Conservation (phyloP, 1,140 invertebrate species). For the Neocloeon triangulifer region DNA sequence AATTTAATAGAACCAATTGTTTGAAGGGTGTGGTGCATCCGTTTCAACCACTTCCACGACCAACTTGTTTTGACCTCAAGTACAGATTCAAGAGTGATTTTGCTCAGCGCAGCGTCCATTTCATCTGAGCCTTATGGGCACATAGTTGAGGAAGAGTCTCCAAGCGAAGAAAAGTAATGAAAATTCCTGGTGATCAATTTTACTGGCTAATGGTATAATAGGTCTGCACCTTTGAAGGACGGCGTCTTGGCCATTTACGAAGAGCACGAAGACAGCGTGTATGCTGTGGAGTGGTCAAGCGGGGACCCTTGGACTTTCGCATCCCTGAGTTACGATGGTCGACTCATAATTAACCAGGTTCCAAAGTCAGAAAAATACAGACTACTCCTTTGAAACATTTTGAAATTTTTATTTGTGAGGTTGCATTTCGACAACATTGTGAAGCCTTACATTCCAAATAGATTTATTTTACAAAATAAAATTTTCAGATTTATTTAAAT, state of each 20-base stretch:
- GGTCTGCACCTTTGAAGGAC: conserved; percentile 34
- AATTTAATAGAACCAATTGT: too few relatives aligned
- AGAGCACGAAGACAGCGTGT: conserved; percentile 95
- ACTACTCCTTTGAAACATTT: conserved; percentile 26
- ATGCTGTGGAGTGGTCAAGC: conserved; percentile 88
- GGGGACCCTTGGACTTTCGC: conserved; percentile 97
- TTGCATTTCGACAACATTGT: too few relatives aligned
- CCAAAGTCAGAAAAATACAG: conserved; percentile 81
- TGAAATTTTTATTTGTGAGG: too few relatives aligned
- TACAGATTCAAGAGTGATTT: conserved; percentile 76
- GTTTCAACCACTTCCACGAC: conserved; percentile 92
- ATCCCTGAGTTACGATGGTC: conserved; percentile 86
- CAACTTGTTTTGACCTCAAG: conserved; percentile 86
- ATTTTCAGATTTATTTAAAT: too few relatives aligned
- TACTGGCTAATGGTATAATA: too few relatives aligned
- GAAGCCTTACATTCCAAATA: too few relatives aligned
- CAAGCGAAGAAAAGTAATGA: conserved; percentile 13
- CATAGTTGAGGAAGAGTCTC: conserved; percentile 22
- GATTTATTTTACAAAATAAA: too few relatives aligned
- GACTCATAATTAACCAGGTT: conserved; percentile 79
- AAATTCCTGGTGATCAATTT: too few relatives aligned
- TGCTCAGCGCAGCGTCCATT: conserved; percentile 67
- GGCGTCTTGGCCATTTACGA: conserved; percentile 74
- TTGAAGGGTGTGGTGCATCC: conserved; percentile 78
- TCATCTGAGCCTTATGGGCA: conserved; percentile 56